Evolutionary conservation across 2,797 vertebrate species (phyloP), one percentile per base, ranked within the genome.

Genomic region (Masticophis lateralis): DNA sequence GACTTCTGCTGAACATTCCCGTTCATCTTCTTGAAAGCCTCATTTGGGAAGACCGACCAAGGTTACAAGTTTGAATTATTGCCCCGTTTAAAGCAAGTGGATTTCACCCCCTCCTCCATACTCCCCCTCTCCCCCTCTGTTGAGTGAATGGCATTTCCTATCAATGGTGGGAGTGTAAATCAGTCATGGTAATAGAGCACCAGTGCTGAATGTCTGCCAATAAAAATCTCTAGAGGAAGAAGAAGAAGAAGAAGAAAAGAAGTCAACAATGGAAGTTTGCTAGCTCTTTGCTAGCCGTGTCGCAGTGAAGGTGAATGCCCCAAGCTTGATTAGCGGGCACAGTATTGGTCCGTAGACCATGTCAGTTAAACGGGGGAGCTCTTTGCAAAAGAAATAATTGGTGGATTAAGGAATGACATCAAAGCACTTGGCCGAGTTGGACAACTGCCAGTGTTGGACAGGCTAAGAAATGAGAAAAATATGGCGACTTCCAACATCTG

Each of bases 231-330:
- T 2, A 47, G 86, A 5, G 47, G 37, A 22, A 55, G 18, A 27
- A 57, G 66, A 32, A 43, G 43, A 43, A 56, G 56, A 25, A 56
- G 60, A 27, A 28, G 63, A 20, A 51, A 63, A 88, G 16, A 27
- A n/a, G 20, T n/a, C n/a, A 32, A 56, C 14, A 47, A 20, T 16
- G 9, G 32, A 74, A 20, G 53, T 32, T 63, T 47, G 20, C 47
- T 87, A 53, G 92, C 43, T 92, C 95, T 96, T 95, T 95, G 91
- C 91, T 94, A 89, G 27, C 5, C 93, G 2, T 95, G 91, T 95
- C 88, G 96, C 88, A 93, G 88, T 96, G 96, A 93, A 95, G 94
- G 92, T 94, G 93, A 97, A 96, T 63, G 94, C 90, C 94, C 93
- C 93, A 94, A 95, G 91, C 91, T 96, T 96, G 95, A n/a, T 95